phyloP scores from a whole-genome alignment of 2,113 vertebrate species.

The Ibidorhyncha struthersii region DNA sequence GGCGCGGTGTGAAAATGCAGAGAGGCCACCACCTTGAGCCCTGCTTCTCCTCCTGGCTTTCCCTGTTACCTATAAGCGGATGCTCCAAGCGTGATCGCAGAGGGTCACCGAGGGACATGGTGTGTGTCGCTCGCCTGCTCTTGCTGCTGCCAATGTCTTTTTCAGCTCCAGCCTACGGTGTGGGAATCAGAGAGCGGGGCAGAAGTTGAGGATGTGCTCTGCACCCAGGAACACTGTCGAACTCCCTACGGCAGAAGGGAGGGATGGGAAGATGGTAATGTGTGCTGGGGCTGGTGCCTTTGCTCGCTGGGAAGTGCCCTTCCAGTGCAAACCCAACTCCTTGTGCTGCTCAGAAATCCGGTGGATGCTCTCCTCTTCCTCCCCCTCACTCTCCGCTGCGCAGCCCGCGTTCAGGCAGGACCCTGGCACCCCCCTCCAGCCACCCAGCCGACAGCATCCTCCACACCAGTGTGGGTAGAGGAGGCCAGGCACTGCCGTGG shows the following conservation, averaged over 20 bases:
- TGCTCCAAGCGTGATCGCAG: fast-evolving
- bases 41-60: background rate
- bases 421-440: background rate
- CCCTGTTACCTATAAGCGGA: fast-evolving
- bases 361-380: background rate
- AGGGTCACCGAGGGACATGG: fast-evolving
- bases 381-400: fast-evolving
- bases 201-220: background rate
- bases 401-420: background rate
- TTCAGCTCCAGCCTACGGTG: fast-evolving
- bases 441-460: background rate
- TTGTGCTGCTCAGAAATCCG: fast-evolving
- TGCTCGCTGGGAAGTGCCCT: fast-evolving
- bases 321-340: background rate
- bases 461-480: fast-evolving
- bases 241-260: background rate
- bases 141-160: fast-evolving
- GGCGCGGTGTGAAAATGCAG: fast-evolving
- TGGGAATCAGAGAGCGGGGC: background rate
- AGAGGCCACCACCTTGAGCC: background rate
- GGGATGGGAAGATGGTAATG: background rate
- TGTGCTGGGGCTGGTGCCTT: background rate
- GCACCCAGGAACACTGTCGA: fast-evolving
- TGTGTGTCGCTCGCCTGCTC: fast-evolving
- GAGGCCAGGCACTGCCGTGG: background rate